Evolutionary conservation across 2,113 vertebrate species (phyloP).

Genomic region (Leptobrachium leishanense): DNA sequence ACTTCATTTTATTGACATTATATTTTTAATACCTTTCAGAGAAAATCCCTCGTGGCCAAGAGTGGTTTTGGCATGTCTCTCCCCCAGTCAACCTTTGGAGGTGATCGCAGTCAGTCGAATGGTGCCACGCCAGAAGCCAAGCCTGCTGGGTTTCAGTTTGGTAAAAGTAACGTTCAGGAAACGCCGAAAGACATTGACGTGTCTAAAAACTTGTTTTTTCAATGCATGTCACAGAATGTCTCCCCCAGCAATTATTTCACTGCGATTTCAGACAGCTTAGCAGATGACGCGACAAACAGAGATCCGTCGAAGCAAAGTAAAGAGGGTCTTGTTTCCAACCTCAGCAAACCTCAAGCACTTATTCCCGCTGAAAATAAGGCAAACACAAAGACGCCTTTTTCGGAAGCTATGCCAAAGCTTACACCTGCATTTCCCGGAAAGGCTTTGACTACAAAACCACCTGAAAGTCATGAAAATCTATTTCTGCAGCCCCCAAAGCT

Average conservation of each 20-base stretch:
- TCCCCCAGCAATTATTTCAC: slow-evolving; percentile 87
- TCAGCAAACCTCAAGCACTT: slow-evolving; percentile 67
- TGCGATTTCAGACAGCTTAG: slow-evolving; percentile 82
- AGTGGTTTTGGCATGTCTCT: slow-evolving; percentile 74
- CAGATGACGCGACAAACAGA: slow-evolving; percentile 76
- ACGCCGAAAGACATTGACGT: slow-evolving; percentile 76
- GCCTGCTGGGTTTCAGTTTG: slow-evolving; percentile 84
- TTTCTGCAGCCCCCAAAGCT: slow-evolving; percentile 90
- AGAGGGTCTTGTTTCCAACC: slow-evolving; percentile 60
- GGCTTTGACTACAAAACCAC: slow-evolving; percentile 64
- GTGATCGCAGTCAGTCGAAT: slow-evolving; percentile 80
- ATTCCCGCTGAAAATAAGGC: slow-evolving; percentile 74
- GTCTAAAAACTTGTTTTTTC: slow-evolving; percentile 96
- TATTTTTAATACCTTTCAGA: slow-evolving; percentile 70
- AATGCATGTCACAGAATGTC: slow-evolving; percentile 93
- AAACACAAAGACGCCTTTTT: slow-evolving; percentile 69
- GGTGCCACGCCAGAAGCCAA: slow-evolving; percentile 77
- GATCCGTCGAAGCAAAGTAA: slow-evolving; percentile 72
- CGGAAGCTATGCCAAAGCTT: slow-evolving; percentile 79
- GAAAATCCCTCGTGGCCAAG: slow-evolving; percentile 66
- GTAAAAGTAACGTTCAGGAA: slow-evolving; percentile 70
- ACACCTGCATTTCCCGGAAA: slow-evolving; percentile 80
- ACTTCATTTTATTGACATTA: too few species aligned
- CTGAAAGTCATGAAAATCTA: slow-evolving; percentile 90
- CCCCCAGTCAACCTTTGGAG: slow-evolving; percentile 78